phyloP scores from a whole-genome alignment of 2,888 invertebrate genomes.

The Baccha elongata region DNA sequence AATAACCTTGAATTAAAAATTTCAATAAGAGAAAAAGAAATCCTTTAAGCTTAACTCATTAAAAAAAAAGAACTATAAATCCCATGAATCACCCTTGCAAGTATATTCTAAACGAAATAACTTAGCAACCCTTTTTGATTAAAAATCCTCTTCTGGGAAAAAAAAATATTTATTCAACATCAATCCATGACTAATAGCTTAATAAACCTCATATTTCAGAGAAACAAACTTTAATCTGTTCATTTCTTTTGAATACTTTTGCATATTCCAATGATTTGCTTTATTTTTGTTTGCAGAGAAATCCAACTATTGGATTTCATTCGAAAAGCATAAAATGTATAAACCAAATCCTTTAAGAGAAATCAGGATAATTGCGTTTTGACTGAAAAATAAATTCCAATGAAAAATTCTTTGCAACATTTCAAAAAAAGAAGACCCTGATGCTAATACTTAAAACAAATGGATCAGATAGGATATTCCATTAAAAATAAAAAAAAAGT shows the following conservation, averaged over 20 bases:
- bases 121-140: neutral
- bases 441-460: conserved; percentile 14
- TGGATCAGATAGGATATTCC: conserved; percentile 6
- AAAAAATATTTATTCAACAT: neutral
- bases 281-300: neutral
- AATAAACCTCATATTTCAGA: neutral
- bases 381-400: conserved; percentile 35
- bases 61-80: neutral
- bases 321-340: neutral
- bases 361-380: conserved; percentile 59
- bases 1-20: neutral
- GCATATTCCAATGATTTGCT: conserved; percentile 33
- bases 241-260: conserved; percentile 12
- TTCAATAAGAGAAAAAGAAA: neutral
- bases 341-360: neutral
- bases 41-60: neutral
- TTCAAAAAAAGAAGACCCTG: too few relatives aligned
- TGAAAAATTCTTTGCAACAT: conserved; percentile 16
- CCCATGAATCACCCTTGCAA: neutral
- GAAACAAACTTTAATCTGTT: too few relatives aligned
- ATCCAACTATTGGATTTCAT: neutral
- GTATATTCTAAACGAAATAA: neutral
- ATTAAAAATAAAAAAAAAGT: neutral
- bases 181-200: too few relatives aligned
- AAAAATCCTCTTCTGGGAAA: neutral